Percentiles rank a stretch among this genome's conserved stretches.
These are phyloP conservation scores for Metopolophium dirhodum DNA, from an alignment of 1,140 invertebrate genomes.

Conservation along the genomic window DNA sequence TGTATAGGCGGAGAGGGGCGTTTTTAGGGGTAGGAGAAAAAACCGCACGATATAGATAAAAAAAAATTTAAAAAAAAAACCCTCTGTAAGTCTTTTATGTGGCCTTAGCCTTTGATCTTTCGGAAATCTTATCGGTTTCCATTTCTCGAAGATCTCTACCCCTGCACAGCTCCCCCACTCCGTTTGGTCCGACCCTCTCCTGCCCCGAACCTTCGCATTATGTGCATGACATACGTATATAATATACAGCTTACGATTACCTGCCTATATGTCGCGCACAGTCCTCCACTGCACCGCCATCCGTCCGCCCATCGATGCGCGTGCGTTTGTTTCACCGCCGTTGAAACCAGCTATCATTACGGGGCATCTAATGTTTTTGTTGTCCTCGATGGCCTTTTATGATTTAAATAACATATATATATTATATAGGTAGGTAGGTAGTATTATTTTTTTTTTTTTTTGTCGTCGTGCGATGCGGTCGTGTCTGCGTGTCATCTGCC, in stretches of 20 bases:
- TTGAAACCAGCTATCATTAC: slow-evolving; percentile 43
- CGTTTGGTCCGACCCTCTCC: too few relatives aligned
- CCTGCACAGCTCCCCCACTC: not conserved
- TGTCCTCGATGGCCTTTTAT: slow-evolving; percentile 37
- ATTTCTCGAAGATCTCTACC: slow-evolving; percentile 47
- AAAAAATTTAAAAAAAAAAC: slow-evolving; percentile 11
- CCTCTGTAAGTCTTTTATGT: slow-evolving; percentile 41
- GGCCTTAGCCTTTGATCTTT: slow-evolving; percentile 53
- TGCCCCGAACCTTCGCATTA: not conserved
- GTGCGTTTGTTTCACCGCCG: not conserved
- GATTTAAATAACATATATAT: slow-evolving; percentile 21
- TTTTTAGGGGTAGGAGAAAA: not conserved
- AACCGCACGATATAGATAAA: slow-evolving; percentile 31
- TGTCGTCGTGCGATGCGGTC: not conserved
- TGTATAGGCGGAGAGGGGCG: not conserved
- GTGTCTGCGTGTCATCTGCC: slow-evolving; percentile 49
- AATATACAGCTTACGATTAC: not conserved
- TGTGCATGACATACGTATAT: not conserved
- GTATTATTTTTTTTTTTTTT: not conserved
- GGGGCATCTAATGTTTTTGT: slow-evolving; percentile 55
- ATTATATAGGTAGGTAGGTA: not conserved
- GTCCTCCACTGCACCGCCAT: not conserved
- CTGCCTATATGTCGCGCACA: not conserved
- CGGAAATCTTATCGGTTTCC: slow-evolving; percentile 53
- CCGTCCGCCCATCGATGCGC: slow-evolving; percentile 25